Percentiles rank a stretch among this genome's conserved stretches.
phyloP scores from a whole-genome alignment of 2,113 vertebrate species.

The Phalacrocorax brasilianus region DNA sequence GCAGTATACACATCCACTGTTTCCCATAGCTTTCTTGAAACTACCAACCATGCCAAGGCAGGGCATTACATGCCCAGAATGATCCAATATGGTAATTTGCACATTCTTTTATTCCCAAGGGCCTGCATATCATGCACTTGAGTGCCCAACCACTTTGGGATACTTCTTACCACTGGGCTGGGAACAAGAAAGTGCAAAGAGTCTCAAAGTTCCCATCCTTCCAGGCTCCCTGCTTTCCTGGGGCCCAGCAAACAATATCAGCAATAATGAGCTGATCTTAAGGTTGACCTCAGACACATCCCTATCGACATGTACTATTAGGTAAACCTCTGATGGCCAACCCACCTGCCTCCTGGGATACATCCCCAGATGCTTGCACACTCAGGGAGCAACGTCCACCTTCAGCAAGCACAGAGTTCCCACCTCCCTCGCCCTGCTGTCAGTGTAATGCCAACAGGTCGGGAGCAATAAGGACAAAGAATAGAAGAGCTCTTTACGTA shows the following conservation, averaged over 20 bases:
- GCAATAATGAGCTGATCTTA: not conserved
- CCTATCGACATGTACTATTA: accelerated
- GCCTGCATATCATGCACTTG: not conserved
- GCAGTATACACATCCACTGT: not conserved
- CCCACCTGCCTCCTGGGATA: not conserved
- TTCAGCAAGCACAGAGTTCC: not conserved
- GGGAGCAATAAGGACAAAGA: not conserved
- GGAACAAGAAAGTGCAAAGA: not conserved
- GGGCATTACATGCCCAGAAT: not conserved
- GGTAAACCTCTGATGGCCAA: not conserved
- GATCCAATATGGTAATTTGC: not conserved
- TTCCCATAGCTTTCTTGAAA: not conserved
- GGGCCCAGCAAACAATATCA: not conserved
- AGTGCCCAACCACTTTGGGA: not conserved
- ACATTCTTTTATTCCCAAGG: not conserved
- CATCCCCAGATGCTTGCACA: not conserved
- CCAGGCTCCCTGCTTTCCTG: not conserved
- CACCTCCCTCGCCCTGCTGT: not conserved
- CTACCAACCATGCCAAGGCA: not conserved
- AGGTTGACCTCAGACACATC: not conserved
- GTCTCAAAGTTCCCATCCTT: not conserved
- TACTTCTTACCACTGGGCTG: not conserved
- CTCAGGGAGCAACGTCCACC: not conserved
- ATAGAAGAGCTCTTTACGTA: not conserved
- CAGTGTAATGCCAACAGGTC: not conserved